Conservation (phyloP, 2,888 invertebrate genomes). For the Apamea anceps region DNA sequence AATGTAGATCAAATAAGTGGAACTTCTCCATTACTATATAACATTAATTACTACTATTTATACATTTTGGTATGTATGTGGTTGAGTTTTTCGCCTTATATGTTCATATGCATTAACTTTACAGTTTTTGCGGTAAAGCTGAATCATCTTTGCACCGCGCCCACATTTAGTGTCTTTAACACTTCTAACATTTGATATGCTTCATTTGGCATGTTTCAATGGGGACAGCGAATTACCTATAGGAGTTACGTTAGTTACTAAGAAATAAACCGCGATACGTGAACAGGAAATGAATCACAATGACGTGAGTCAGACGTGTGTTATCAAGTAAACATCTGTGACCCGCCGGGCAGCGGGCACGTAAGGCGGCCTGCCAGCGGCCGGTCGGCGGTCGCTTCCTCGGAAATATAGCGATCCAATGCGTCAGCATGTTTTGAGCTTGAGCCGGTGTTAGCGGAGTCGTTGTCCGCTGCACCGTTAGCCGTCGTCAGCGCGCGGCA, state of each 20-base stretch:
- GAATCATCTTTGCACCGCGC: slow-evolving; percentile 50
- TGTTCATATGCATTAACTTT: slow-evolving; percentile 4
- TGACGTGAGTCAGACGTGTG: slow-evolving; percentile 79
- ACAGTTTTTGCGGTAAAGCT: slow-evolving; percentile 32
- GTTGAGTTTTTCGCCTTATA: slow-evolving; percentile 23
- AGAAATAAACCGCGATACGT: slow-evolving; percentile 77
- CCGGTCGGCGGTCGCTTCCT: slow-evolving; percentile 71
- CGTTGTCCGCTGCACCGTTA: slow-evolving; percentile 88
- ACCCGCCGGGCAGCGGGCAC: slow-evolving; percentile 73
- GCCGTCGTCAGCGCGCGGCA: slow-evolving; percentile 69
- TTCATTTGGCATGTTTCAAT: slow-evolving; percentile 50
- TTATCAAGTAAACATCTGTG: slow-evolving; percentile 82
- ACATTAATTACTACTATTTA: slow-evolving; percentile 23
- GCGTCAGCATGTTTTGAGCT: slow-evolving; percentile 85
- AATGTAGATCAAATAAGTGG: slow-evolving; percentile 41
- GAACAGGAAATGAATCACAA: slow-evolving; percentile 83
- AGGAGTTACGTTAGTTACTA: slow-evolving; percentile 69
- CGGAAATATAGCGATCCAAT: slow-evolving; percentile 74
- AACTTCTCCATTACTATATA: slow-evolving; percentile 30
- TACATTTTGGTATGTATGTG: not conserved
- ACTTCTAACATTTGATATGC: slow-evolving; percentile 32
- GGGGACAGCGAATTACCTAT: slow-evolving; percentile 56
- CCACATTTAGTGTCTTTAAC: slow-evolving; percentile 15
- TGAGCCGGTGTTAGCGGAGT: slow-evolving; percentile 77
- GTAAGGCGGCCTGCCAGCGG: slow-evolving; percentile 76